Base-by-base conservation (phyloP, 2,888 invertebrate genomes). In the Anticlea derivata region DNA sequence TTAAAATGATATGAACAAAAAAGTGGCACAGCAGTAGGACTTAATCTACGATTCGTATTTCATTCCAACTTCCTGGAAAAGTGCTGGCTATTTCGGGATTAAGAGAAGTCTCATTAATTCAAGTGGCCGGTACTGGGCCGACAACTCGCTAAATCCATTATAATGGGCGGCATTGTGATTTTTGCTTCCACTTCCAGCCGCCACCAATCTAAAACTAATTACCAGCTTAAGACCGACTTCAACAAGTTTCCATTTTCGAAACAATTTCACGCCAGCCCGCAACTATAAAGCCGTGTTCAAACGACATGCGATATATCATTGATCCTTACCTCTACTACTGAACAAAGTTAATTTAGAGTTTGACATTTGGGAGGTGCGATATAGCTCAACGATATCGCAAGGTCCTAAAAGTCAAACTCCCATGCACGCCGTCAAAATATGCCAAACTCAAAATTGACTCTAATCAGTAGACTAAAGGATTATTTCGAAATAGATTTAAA, bases 181-280 rank as follows among this genome's bases (percentile, higher is more conserved):
- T 82, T 76, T 75, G 71, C 70, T 61, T 67, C 65, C 55, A 60
- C 61, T 64, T 60, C 58, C 61, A 55, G 55, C 63, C 56, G 54
- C 63, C 55, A 63, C 65, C 72, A 73, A 76, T 77, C 67, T 68
- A 64, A 82, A 80, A 78, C 72, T 76, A 80, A 83, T 84, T 83
- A 80, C 67, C 61, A 66, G 64, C 70, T 75, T 65, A 65, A 76
- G 67, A 30, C 50, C 40, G 63, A 64, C 62, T 63, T 61, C 65
- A 66, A 69, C 66, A 68, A 72, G 62, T 66, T 61, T 52, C 58
- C 54, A 53, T 70, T 70, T 57, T 50, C 45, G 44, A 50, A 55
- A 58, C 50, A 49, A 51, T 55, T 56, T 55, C 34, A 40, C 40
- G 24, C 20, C 11, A n/a, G 31, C n/a, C 6, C 12, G 12, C 22